Evolutionary conservation across 1,140 invertebrate species (phyloP).

Genomic region (Grapholita molesta): DNA sequence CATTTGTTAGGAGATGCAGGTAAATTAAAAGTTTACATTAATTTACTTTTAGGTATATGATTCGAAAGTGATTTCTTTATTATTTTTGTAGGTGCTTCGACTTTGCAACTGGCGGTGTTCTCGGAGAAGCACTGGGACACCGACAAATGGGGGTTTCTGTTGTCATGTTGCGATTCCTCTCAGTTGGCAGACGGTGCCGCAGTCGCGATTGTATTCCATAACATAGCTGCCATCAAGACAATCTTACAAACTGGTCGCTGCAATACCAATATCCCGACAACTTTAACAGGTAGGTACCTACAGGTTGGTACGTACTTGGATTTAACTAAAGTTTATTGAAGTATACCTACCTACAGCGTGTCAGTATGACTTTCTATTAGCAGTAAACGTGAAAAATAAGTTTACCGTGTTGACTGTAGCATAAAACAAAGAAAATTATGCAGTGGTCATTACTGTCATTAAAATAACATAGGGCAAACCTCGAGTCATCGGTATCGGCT

Average conservation of each 20-base stretch:
- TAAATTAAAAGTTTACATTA: too few species aligned
- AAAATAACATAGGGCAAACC: too few species aligned
- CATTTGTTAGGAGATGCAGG: conserved; percentile 62
- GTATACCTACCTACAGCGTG: too few species aligned
- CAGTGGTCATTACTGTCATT: too few species aligned
- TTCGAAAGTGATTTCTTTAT: not conserved
- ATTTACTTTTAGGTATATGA: not conserved
- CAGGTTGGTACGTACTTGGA: not conserved
- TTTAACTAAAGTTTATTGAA: not conserved
- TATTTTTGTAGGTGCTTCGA: conserved; percentile 55
- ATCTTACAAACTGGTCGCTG: conserved; percentile 63
- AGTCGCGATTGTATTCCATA: conserved; percentile 65
- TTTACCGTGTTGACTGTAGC: too few species aligned
- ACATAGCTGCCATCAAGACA: conserved; percentile 52
- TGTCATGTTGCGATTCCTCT: conserved; percentile 66
- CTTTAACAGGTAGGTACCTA: conserved; percentile 54
- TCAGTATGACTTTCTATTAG: too few species aligned
- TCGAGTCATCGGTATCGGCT: too few species aligned
- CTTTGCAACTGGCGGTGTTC: conserved; percentile 68
- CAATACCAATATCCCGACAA: conserved; percentile 63
- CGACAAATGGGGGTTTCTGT: conserved; percentile 55
- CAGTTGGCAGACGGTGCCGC: conserved; percentile 69
- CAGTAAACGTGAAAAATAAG: too few species aligned
- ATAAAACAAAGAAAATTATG: too few species aligned
- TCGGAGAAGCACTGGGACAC: conserved; percentile 56